Conservation (phyloP, 2,113 vertebrate genomes). For the Oophaga pumilio region DNA sequence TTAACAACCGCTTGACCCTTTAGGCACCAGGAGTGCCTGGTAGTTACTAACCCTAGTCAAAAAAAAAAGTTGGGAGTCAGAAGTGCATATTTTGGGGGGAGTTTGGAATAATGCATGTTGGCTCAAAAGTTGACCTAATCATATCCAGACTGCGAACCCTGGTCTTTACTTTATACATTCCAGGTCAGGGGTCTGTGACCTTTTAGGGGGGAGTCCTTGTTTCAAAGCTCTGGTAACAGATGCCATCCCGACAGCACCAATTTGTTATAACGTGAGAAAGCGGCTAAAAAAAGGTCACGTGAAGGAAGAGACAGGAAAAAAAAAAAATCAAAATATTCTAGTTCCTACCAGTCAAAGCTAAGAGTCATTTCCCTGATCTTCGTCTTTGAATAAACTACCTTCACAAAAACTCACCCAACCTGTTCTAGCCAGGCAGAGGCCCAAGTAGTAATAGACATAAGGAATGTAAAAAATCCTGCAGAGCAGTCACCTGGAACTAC, state of each 20-base stretch:
- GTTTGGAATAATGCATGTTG: background rate
- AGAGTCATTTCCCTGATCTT: background rate
- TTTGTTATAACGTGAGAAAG: background rate
- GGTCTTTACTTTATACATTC: background rate
- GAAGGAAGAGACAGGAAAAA: background rate
- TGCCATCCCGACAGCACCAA: background rate
- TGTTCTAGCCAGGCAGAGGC: constrained; percentile 12
- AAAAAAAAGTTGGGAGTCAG: background rate
- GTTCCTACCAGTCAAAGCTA: background rate
- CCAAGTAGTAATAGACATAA: background rate
- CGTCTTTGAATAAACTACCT: background rate
- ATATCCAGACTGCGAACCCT: background rate
- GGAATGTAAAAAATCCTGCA: constrained; percentile 49
- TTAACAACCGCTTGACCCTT: background rate
- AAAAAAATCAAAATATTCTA: background rate
- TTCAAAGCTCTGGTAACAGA: background rate
- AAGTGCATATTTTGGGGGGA: background rate
- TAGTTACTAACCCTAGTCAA: background rate
- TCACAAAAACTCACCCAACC: constrained; percentile 46
- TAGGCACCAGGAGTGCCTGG: background rate
- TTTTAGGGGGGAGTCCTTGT: too few species aligned
- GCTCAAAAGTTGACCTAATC: background rate
- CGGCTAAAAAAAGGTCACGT: constrained; percentile 5
- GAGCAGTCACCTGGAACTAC: constrained; percentile 29
- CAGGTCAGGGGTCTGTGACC: too few species aligned